Evolutionary conservation across 1,140 invertebrate species (phyloP).

Genomic region (Drosophila bocqueti): DNA sequence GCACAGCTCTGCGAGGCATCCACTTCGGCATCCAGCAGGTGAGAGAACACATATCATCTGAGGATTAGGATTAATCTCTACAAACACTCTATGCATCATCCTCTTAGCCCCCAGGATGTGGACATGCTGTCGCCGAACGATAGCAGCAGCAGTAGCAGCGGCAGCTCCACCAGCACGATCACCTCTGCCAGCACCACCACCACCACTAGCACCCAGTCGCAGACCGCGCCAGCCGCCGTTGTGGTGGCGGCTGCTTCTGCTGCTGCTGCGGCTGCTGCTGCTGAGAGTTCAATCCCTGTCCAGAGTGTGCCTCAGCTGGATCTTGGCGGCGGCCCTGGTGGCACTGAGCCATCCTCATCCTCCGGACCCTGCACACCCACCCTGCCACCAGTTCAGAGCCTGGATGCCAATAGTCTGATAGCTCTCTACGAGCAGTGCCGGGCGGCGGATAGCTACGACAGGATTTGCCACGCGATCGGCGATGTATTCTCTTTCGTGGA

Average conservation of each 20-base stretch:
- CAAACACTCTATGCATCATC: too few relatives aligned
- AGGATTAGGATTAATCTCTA: background rate
- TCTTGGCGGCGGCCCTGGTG: background rate
- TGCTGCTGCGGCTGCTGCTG: background rate
- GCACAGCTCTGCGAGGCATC: slow-evolving; percentile 90
- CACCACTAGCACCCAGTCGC: slow-evolving; percentile 63
- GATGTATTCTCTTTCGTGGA: slow-evolving; percentile 91
- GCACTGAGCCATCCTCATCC: slow-evolving; percentile 5
- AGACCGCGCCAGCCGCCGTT: slow-evolving; percentile 23
- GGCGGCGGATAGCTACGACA: slow-evolving; percentile 87
- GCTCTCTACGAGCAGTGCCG: slow-evolving; percentile 89
- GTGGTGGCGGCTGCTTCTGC: slow-evolving; percentile 13
- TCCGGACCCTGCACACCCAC: slow-evolving; percentile 58
- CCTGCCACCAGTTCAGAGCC: slow-evolving; percentile 84
- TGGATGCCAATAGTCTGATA: slow-evolving; percentile 89
- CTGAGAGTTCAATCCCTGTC: background rate
- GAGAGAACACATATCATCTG: background rate
- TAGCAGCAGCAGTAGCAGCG: slow-evolving; percentile 66
- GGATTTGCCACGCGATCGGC: slow-evolving; percentile 89
- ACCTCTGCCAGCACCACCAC: slow-evolving; percentile 71
- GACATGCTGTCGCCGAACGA: slow-evolving; percentile 77
- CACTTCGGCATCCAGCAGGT: slow-evolving; percentile 27
- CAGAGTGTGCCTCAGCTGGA: slow-evolving; percentile 14
- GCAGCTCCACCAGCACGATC: slow-evolving; percentile 60
- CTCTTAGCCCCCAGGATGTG: slow-evolving; percentile 54